Conservation (phyloP, 2,113 vertebrate genomes). For the Haemorhous mexicanus region DNA sequence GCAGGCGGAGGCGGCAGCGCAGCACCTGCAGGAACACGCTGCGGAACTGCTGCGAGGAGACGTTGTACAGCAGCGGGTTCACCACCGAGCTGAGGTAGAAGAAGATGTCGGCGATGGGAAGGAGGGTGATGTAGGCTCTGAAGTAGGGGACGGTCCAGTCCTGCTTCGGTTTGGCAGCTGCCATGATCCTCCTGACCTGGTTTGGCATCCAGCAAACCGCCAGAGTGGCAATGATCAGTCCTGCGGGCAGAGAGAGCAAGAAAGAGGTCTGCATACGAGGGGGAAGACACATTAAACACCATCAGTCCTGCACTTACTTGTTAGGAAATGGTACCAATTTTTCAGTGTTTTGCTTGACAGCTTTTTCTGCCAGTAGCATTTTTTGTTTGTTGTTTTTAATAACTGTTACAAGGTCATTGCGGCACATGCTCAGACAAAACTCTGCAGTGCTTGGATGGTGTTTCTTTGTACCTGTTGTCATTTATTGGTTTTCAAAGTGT, state of each 20-base stretch:
- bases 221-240: slow-evolving; percentile 85
- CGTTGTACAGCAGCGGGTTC: slow-evolving; percentile 93
- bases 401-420: slow-evolving; percentile 50
- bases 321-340: slow-evolving; percentile 55
- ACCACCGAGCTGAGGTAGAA: slow-evolving; percentile 96
- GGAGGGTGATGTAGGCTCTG: slow-evolving; percentile 77
- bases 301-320: slow-evolving; percentile 42
- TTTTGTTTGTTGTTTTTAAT: slow-evolving; percentile 38
- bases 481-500: slow-evolving; percentile 54
- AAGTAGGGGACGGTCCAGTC: slow-evolving; percentile 82
- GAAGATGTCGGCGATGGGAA: slow-evolving; percentile 86
- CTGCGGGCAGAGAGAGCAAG: slow-evolving; percentile 60
- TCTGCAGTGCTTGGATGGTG: slow-evolving; percentile 43
- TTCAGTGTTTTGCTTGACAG: slow-evolving; percentile 64
- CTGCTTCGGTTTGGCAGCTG: slow-evolving; percentile 82
- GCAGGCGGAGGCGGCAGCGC: slow-evolving; percentile 78
- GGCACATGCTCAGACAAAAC: slow-evolving; percentile 45
- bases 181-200: slow-evolving; percentile 89
- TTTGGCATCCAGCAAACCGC: slow-evolving; percentile 91
- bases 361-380: slow-evolving; percentile 60
- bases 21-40: slow-evolving; percentile 85
- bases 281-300: not conserved
- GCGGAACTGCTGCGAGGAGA: slow-evolving; percentile 92
- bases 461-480: slow-evolving; percentile 55
- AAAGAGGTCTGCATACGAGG: not conserved